Evolutionary conservation across 2,113 vertebrate genomes (phyloP).

Genomic region (Podarcis muralis): DNA sequence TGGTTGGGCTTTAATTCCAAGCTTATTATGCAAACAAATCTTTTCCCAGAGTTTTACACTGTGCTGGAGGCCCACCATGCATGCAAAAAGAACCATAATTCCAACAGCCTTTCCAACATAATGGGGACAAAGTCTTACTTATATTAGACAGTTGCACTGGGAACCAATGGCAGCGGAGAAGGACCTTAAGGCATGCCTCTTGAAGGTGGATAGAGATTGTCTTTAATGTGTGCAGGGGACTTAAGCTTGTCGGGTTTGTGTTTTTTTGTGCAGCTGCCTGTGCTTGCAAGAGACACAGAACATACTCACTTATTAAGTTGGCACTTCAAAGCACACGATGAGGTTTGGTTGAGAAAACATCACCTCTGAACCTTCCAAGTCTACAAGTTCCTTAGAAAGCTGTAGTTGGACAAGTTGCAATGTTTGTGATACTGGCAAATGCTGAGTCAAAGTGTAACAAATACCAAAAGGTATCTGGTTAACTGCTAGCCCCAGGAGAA

Average conservation of each 20-base stretch:
- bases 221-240: too few species aligned
- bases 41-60: not conserved
- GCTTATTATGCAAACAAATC: not conserved
- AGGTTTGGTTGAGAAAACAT: fast-evolving
- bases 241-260: not conserved
- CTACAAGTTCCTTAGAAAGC: not conserved
- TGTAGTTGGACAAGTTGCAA: not conserved
- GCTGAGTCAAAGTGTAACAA: not conserved
- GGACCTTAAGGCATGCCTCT: too few species aligned
- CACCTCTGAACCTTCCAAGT: not conserved
- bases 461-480: not conserved
- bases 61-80: too few species aligned
- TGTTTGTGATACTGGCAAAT: fast-evolving
- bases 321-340: not conserved
- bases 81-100: too few species aligned
- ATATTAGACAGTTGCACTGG: too few species aligned
- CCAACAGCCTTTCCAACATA: not conserved
- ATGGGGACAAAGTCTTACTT: not conserved
- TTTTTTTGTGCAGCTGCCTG: not conserved
- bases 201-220: too few species aligned
- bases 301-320: not conserved
- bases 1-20: not conserved
- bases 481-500: not conserved
- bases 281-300: constrained; percentile 11
- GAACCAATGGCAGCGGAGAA: too few species aligned